These are phyloP conservation scores for Drosophila subquinaria DNA, from an alignment of 2,888 invertebrate species.

Conservation along the genomic window DNA sequence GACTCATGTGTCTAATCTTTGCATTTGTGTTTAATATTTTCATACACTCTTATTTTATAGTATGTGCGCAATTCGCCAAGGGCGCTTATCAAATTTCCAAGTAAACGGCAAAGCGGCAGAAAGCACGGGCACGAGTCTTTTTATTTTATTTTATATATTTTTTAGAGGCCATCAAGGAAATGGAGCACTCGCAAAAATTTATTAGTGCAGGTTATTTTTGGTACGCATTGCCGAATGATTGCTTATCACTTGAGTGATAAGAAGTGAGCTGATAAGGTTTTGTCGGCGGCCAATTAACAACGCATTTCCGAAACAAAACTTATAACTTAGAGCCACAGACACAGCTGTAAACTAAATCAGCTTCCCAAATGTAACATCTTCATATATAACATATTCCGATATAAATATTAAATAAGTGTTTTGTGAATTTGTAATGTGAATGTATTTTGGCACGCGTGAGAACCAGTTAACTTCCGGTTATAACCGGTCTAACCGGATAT, in stretches of 20 bases:
- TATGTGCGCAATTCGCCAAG: conserved; percentile 13
- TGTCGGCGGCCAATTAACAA: not conserved
- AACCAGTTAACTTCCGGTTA: conserved; percentile 40
- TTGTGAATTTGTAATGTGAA: conserved; percentile 3
- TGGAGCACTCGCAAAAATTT: conserved; percentile 59
- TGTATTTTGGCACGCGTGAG: conserved; percentile 47
- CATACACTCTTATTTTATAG: not conserved
- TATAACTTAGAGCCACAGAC: not conserved
- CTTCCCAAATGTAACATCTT: not conserved
- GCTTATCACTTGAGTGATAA: conserved; percentile 61
- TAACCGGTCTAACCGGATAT: conserved; percentile 16
- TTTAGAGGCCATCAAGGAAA: conserved; percentile 30
- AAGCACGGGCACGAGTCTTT: not conserved
- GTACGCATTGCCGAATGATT: conserved; percentile 22
- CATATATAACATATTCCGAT: not conserved
- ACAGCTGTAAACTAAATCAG: not conserved
- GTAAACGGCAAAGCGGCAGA: conserved; percentile 41
- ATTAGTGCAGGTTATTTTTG: conserved; percentile 76
- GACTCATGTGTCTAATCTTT: conserved; percentile 29
- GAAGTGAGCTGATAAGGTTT: not conserved
- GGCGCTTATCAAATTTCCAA: conserved; percentile 66
- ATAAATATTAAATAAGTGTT: not conserved
- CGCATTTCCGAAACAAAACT: conserved; percentile 20
- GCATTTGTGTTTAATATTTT: not conserved
- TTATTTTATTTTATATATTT: not conserved